Percentiles rank a stretch among this genome's conserved stretches.
phyloP scores from a whole-genome alignment of 2,888 invertebrate genomes.

The Drosophila affinis region DNA sequence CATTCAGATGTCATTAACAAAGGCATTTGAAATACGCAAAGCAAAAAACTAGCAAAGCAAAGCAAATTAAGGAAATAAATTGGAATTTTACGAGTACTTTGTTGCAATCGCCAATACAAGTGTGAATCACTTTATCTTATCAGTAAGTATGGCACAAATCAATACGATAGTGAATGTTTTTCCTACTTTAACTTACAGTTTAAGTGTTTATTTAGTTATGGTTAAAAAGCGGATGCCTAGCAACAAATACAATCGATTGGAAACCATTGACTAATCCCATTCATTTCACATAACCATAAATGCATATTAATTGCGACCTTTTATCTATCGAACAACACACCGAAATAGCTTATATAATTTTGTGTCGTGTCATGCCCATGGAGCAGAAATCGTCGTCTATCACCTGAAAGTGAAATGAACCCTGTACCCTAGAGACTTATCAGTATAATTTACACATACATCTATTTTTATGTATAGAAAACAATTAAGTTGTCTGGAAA shows the following conservation, averaged over 20 bases:
- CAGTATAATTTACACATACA: constrained; percentile 11
- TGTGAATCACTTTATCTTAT: constrained; percentile 3
- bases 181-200: neutral
- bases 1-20: neutral
- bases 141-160: neutral
- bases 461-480: neutral
- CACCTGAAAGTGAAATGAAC: constrained; percentile 36
- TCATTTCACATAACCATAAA: neutral
- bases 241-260: neutral
- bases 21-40: neutral
- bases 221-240: neutral
- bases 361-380: constrained; percentile 21
- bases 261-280: neutral
- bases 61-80: constrained; percentile 32
- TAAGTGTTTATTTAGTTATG: neutral
- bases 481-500: constrained; percentile 4
- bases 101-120: neutral
- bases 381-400: constrained; percentile 7
- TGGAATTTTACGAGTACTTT: neutral
- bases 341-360: neutral
- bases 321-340: neutral
- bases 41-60: constrained; percentile 14
- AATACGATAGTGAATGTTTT: neutral
- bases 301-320: neutral
- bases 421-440: constrained; percentile 35